Conservation (phyloP, 2,113 vertebrate species). For the Herpailurus yagouaroundi region DNA sequence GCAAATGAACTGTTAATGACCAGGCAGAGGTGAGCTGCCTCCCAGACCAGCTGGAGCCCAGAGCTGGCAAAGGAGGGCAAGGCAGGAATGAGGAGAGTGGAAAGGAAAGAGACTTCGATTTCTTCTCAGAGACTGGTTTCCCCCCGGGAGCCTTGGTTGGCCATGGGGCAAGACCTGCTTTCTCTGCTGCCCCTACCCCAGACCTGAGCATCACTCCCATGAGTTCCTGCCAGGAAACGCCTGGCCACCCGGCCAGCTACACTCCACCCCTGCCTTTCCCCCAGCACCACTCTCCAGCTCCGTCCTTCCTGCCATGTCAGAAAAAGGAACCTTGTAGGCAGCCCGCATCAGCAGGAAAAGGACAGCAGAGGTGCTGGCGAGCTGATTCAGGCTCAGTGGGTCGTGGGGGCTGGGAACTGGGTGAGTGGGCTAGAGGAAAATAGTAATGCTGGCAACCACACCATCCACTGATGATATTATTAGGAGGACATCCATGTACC, state of each 20-base stretch:
- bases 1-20: constrained; percentile 91
- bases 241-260: neutral
- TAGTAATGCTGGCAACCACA: neutral
- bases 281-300: neutral
- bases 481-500: neutral
- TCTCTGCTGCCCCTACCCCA: neutral
- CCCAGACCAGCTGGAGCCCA: constrained; percentile 88
- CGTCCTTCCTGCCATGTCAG: neutral
- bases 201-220: neutral
- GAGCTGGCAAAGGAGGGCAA: constrained; percentile 75
- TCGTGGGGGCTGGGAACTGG: neutral
- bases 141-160: neutral
- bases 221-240: neutral
- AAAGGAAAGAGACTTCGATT: constrained; percentile 59
- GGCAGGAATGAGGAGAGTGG: constrained; percentile 68
- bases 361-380: neutral
- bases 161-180: neutral
- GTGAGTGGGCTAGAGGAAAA: neutral
- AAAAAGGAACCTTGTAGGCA: neutral
- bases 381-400: neutral
- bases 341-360: neutral
- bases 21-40: constrained; percentile 88
- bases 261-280: neutral
- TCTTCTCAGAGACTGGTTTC: neutral
- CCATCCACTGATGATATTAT: neutral